phyloP scores from a whole-genome alignment of 2,113 vertebrate species.

The Hemichromis elongatus region DNA sequence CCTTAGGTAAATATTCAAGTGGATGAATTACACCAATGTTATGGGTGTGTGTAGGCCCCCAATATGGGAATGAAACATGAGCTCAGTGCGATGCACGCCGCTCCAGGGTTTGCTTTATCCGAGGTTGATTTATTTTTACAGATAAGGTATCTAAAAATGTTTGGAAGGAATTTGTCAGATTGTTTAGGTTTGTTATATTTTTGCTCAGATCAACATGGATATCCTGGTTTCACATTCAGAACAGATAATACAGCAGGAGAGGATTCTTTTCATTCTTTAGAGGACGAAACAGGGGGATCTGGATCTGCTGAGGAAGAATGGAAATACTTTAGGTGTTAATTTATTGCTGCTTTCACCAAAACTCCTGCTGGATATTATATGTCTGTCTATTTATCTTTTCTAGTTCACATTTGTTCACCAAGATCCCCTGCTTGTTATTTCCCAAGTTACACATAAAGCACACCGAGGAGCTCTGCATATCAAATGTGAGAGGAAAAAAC shows the following conservation, averaged over 20 bases:
- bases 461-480: constrained; percentile 15
- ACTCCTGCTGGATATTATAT: constrained; percentile 39
- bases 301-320: constrained; percentile 15
- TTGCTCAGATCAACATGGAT: constrained; percentile 27
- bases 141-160: constrained; percentile 51
- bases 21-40: constrained; percentile 27
- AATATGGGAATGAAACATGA: constrained; percentile 30
- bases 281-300: background rate
- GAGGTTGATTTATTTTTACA: constrained; percentile 43
- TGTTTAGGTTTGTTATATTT: constrained; percentile 50
- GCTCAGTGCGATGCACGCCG: background rate
- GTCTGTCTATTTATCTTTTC: constrained; percentile 62
- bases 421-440: constrained; percentile 21
- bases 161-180: constrained; percentile 60
- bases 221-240: constrained; percentile 35
- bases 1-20: constrained; percentile 30
- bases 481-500: constrained; percentile 22
- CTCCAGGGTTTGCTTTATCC: constrained; percentile 22
- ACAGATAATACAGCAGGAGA: constrained; percentile 54
- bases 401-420: constrained; percentile 47
- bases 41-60: constrained; percentile 10
- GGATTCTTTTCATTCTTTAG: constrained; percentile 62
- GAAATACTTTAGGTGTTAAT: constrained; percentile 59
- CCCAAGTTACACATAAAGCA: constrained; percentile 65
- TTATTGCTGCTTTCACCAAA: constrained; percentile 47